Base-by-base conservation (phyloP, 2,113 vertebrate genomes). In the Maccullochella peelii region DNA sequence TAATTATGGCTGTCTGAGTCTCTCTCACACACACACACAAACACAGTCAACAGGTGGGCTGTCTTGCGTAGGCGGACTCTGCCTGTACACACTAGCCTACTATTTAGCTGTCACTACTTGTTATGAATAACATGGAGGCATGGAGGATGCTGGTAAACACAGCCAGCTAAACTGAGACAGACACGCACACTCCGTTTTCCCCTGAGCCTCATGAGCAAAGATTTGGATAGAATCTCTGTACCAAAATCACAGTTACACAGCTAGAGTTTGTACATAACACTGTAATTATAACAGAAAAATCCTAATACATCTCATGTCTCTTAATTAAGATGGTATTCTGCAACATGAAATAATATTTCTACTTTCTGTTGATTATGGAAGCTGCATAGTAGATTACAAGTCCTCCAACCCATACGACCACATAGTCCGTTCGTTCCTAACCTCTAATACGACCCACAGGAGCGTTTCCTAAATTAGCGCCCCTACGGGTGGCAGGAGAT, bases 1-100 rank as follows among this genome's bases (percentile, higher is more conserved):
- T 91, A 90, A 93, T 91, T 79, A 90, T 85, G 82, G 66, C 79
- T 90, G 87, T 91, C 87, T 91, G 90, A 88, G 69, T 78, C 70
- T 62, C 74, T 59, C 52, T 12, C 58, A 12, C 66, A 72, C 76
- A 75, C 76, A 75, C 67, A 76, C 40, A 20, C 58, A 76, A 5
- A 70, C 63, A 74, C 65, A 67, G 85, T 49, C 75, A 79, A 86
- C 87, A 91, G 87, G 90, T 89, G 87, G 86, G 85, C 86, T 61
- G 82, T 3, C 4, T n/a, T 67, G 73, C 20, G 87, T 82, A 58
- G 88, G 89, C 49, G 16, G 79, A 21, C 74, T 76, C 72, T 30
- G 80, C 82, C 67, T 85, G 57, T 67, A 75, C 79, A 70, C 77
- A 76, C 79, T 49, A 85, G 66, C 54, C 80, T 73, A 73, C 82